Conservation (phyloP, 2,888 invertebrate species). For the Caenorhabditis sp. region DNA sequence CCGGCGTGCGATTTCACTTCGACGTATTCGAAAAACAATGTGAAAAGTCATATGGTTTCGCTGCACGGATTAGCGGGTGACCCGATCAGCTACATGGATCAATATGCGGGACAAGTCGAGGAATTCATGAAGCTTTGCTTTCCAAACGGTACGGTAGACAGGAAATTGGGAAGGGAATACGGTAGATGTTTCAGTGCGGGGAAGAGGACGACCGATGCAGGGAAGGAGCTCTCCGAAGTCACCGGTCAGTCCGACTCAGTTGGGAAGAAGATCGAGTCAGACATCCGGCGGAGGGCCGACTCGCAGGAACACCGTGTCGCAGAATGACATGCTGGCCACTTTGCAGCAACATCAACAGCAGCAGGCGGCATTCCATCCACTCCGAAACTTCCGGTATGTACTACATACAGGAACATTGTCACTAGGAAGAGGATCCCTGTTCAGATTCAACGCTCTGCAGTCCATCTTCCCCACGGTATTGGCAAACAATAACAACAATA, state of each 20-base stretch:
- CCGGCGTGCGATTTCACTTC: conserved; percentile 83
- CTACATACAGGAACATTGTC: too few species aligned
- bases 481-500: conserved; percentile 63
- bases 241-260: conserved; percentile 61
- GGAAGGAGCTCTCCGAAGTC: conserved; percentile 73
- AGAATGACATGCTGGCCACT: conserved; percentile 57
- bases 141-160: conserved; percentile 78
- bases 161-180: background rate
- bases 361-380: conserved; percentile 51
- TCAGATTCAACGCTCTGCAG: conserved; percentile 67
- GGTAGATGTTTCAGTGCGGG: conserved; percentile 75
- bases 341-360: conserved; percentile 62
- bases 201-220: conserved; percentile 81
- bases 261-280: conserved; percentile 40
- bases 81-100: conserved; percentile 82
- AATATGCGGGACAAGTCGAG: conserved; percentile 82
- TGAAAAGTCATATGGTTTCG: conserved; percentile 83
- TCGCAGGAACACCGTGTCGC: conserved; percentile 44
- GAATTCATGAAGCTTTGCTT: conserved; percentile 83
- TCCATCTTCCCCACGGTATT: conserved; percentile 67
- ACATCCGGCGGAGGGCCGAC: conserved; percentile 20
- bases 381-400: conserved; percentile 50
- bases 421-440: background rate
- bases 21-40: conserved; percentile 83
- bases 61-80: conserved; percentile 81